Conservation (phyloP, 2,113 vertebrate species). For the Talpa occidentalis region DNA sequence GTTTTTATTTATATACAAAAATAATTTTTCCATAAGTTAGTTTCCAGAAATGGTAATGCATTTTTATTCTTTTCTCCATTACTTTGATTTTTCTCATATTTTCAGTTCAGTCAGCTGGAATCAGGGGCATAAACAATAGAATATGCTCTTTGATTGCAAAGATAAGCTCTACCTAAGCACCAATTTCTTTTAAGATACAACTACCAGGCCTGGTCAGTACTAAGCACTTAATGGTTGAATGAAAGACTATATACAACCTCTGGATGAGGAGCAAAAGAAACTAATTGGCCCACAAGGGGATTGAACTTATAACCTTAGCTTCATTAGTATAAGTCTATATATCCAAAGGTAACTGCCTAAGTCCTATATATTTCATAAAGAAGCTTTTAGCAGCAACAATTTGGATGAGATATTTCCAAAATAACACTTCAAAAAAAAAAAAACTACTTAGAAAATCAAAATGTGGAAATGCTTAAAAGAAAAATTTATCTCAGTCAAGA, state of each 20-base stretch:
- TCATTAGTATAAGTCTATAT: constrained; percentile 10
- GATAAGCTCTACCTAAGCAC: background rate
- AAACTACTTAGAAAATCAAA: background rate
- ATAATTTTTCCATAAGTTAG: background rate
- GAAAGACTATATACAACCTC: background rate
- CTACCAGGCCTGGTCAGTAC: background rate
- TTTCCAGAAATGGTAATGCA: background rate
- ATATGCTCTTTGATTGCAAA: background rate
- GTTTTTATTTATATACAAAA: background rate
- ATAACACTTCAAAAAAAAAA: background rate
- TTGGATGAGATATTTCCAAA: background rate
- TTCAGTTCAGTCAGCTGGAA: background rate
- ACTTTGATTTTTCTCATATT: background rate
- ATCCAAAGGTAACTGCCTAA: background rate
- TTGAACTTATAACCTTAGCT: constrained; percentile 8
- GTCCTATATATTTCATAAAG: background rate
- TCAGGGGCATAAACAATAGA: background rate
- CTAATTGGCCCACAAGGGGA: constrained; percentile 59
- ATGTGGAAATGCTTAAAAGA: constrained; percentile 16
- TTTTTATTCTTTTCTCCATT: background rate
- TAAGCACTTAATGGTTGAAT: constrained; percentile 40
- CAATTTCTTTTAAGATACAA: background rate
- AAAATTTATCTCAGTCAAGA: background rate
- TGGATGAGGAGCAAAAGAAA: background rate
- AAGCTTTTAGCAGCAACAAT: background rate